Evolutionary conservation across 2,797 vertebrate species (phyloP).

Genomic region (Enteromius trimaculatus): DNA sequence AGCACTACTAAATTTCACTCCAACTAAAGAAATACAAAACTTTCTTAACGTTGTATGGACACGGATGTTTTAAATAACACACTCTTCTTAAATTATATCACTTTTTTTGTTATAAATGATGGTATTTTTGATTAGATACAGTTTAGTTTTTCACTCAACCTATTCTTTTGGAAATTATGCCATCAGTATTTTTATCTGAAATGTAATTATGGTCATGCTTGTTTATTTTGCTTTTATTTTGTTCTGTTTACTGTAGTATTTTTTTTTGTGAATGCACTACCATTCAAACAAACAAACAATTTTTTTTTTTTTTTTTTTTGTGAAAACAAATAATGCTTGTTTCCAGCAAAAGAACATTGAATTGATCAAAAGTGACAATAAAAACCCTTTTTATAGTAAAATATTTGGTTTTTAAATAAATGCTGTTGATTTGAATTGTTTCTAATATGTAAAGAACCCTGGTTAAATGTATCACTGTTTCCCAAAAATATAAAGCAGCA

Average conservation of each 20-base stretch:
- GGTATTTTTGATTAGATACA: conserved; percentile 9
- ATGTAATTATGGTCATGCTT: neutral
- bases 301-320: neutral
- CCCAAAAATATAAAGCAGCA: neutral
- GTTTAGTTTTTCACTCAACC: neutral
- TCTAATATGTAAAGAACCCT: neutral
- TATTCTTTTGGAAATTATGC: neutral
- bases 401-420: neutral
- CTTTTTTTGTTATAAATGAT: neutral
- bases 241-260: neutral
- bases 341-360: neutral
- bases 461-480: neutral
- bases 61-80: neutral
- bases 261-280: neutral
- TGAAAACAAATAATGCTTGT: neutral
- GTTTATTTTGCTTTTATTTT: neutral
- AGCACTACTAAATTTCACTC: neutral
- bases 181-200: neutral
- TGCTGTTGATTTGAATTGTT: neutral
- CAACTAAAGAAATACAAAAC: neutral
- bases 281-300: neutral
- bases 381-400: neutral
- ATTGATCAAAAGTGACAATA: neutral
- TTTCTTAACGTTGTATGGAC: neutral
- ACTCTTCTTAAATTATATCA: neutral